Percentiles rank a stretch among this genome's conserved stretches.
Conservation (phyloP, 2,797 vertebrate species). For the Lagorchestes hirsutus region DNA sequence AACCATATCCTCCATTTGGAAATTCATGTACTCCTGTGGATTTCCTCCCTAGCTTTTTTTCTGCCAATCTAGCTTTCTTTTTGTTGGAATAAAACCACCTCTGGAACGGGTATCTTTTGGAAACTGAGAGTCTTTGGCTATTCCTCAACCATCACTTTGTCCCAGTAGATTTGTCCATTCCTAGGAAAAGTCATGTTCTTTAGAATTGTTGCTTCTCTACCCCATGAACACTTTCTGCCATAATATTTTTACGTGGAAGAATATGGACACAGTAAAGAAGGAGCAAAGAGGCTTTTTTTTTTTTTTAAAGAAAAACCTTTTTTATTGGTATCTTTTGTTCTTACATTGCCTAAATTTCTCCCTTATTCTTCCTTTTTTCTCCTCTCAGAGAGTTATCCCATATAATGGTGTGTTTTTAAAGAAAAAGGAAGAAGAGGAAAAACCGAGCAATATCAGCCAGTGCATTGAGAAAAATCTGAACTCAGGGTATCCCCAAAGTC, state of each 20-base stretch:
- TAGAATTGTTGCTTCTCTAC: conserved; percentile 24
- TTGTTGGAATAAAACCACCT: conserved; percentile 1
- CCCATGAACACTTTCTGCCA: background rate
- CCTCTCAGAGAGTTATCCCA: background rate
- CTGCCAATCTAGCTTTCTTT: background rate
- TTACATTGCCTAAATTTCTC: background rate
- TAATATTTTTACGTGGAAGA: background rate
- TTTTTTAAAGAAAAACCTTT: background rate
- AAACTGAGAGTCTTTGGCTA: background rate
- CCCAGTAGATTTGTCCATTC: background rate
- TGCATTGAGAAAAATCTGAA: background rate
- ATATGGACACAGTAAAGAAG: conserved; percentile 4
- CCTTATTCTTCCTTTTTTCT: background rate
- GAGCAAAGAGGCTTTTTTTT: background rate
- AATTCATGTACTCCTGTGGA: conserved; percentile 22
- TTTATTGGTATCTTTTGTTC: background rate
- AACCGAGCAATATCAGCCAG: background rate
- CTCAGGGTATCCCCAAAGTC: background rate
- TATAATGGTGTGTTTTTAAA: background rate
- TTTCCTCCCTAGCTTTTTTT: conserved; percentile 24
- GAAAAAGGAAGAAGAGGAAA: background rate
- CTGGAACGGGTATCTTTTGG: background rate
- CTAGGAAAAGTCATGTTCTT: conserved; percentile 18
- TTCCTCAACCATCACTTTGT: conserved; percentile 18
- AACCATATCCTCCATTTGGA: background rate